phyloP scores from a whole-genome alignment of 2,888 invertebrate genomes.

The Erebia epiphron region DNA sequence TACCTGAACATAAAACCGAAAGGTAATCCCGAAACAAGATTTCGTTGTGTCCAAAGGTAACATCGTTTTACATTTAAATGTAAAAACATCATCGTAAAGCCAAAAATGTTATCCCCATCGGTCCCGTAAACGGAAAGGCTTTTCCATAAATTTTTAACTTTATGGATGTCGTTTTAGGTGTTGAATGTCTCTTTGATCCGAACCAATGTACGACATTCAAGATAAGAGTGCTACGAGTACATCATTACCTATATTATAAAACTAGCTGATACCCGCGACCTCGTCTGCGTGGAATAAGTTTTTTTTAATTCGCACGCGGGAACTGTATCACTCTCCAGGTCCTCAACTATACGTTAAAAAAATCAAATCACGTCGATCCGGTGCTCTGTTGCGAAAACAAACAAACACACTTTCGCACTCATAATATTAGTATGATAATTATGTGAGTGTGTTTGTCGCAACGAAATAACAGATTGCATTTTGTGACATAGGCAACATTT shows the following conservation, averaged over 20 bases:
- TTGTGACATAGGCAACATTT: too few species aligned
- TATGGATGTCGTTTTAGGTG: slow-evolving; percentile 59
- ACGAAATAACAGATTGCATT: too few species aligned
- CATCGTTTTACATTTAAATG: slow-evolving; percentile 37
- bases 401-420: too few species aligned
- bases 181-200: slow-evolving; percentile 49
- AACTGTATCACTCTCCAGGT: slow-evolving; percentile 16
- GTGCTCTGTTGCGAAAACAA: too few species aligned
- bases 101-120: slow-evolving; percentile 49
- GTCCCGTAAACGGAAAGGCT: slow-evolving; percentile 54
- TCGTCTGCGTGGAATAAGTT: too few species aligned
- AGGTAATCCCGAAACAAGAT: slow-evolving; percentile 9
- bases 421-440: too few species aligned
- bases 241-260: too few species aligned
- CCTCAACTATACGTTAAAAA: too few species aligned
- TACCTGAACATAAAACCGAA: slow-evolving; percentile 13
- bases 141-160: slow-evolving; percentile 67
- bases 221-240: slow-evolving; percentile 39
- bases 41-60: slow-evolving; percentile 14
- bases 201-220: slow-evolving; percentile 52
- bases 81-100: slow-evolving; percentile 32
- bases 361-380: too few species aligned
- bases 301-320: too few species aligned
- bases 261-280: too few species aligned
- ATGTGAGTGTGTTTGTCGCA: too few species aligned